Conservation (phyloP, 2,797 vertebrate species). For the Clarias platycephalus region DNA sequence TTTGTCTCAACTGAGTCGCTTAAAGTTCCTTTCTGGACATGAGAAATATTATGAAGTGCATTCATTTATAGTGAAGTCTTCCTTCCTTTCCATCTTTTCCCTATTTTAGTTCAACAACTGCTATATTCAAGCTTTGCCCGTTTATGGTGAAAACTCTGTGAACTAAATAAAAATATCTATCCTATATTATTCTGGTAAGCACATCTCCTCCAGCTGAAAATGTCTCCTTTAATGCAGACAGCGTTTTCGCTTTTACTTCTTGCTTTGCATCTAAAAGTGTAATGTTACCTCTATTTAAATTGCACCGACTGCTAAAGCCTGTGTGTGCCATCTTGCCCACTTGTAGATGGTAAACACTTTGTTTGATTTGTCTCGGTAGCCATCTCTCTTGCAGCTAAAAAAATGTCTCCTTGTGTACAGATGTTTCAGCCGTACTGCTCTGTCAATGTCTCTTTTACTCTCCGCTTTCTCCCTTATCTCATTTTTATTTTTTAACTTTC, state of each 20-base stretch:
- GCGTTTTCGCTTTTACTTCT: neutral
- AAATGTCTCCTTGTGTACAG: neutral
- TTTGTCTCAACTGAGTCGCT: neutral
- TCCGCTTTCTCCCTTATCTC: neutral
- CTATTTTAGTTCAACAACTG: neutral
- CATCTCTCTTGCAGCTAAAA: slow-evolving; percentile 5
- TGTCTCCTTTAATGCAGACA: neutral
- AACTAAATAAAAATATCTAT: neutral
- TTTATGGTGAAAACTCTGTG: neutral
- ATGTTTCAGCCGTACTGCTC: slow-evolving; percentile 11
- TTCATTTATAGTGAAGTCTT: neutral
- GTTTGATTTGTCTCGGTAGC: slow-evolving; percentile 19
- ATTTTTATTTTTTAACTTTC: neutral
- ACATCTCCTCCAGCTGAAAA: neutral
- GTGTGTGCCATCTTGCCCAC: neutral
- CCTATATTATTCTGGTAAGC: neutral
- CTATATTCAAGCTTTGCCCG: neutral
- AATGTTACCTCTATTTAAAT: neutral
- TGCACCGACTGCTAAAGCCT: neutral
- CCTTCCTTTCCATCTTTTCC: neutral
- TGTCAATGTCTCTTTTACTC: slow-evolving; percentile 2
- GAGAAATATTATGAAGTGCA: neutral
- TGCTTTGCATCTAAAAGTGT: neutral
- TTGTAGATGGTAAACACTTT: slow-evolving; percentile 18
- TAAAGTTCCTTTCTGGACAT: neutral